Evolutionary conservation across 2,797 vertebrate genomes (phyloP).

Genomic region (Lates japonicus): DNA sequence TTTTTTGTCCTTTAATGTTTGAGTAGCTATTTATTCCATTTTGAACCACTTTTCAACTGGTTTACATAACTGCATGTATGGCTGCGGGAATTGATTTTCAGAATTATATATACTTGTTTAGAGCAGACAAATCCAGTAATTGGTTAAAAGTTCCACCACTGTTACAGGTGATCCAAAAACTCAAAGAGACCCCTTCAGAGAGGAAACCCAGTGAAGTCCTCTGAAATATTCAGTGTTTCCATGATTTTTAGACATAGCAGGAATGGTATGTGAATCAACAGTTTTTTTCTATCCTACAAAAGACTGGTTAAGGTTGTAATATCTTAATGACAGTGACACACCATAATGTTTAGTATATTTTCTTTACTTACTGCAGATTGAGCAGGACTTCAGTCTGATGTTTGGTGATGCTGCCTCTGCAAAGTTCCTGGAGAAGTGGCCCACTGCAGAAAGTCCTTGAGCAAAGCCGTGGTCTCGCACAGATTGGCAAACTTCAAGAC

Average conservation of each 20-base stretch:
- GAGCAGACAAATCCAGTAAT: too few species aligned
- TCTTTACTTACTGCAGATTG: constrained; percentile 38
- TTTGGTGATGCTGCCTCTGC: constrained; percentile 38
- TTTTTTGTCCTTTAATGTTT: too few species aligned
- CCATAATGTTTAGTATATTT: background rate
- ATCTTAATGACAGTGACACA: background rate
- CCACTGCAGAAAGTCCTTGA: constrained; percentile 37
- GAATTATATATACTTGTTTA: too few species aligned
- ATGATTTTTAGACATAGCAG: constrained; percentile 41
- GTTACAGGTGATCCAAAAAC: background rate
- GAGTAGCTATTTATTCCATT: too few species aligned
- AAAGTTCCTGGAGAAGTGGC: constrained; percentile 53
- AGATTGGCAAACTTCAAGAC: constrained; percentile 9
- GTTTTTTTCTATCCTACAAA: too few species aligned
- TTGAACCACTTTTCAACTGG: too few species aligned
- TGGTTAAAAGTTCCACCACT: too few species aligned
- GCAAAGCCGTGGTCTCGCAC: constrained; percentile 35
- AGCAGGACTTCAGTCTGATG: constrained; percentile 45
- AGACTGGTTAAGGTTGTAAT: too few species aligned
- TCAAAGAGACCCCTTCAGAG: too few species aligned
- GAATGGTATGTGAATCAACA: constrained; percentile 23
- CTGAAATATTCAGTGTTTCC: constrained; percentile 39
- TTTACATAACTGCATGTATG: too few species aligned
- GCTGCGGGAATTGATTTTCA: too few species aligned
- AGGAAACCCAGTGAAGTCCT: constrained; percentile 35